These are phyloP conservation scores for Molothrus aeneus DNA, from an alignment of 2,797 vertebrate species.

Conservation along the genomic window DNA sequence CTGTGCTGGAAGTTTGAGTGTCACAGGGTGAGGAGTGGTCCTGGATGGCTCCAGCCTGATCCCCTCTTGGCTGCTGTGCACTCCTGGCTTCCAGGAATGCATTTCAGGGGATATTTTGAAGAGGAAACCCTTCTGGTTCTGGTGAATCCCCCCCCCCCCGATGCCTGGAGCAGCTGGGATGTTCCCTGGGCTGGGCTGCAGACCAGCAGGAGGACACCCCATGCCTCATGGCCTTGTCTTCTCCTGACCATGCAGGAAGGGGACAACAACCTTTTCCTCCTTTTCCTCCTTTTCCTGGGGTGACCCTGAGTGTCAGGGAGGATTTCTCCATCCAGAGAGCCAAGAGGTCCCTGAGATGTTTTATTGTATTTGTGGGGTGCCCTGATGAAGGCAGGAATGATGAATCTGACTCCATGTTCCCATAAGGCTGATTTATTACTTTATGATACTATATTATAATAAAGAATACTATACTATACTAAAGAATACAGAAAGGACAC, in stretches of 20 bases:
- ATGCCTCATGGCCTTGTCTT: rapidly evolving
- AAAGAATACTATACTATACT: no score
- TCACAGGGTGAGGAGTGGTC: background rate
- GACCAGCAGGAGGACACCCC: background rate
- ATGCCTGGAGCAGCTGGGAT: background rate
- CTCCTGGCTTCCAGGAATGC: background rate
- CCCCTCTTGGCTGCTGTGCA: background rate
- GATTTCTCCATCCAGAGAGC: background rate
- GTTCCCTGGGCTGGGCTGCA: background rate
- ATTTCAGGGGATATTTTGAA: background rate
- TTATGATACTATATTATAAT: no score
- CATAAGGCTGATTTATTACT: no score
- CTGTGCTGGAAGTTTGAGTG: background rate
- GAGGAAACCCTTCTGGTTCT: background rate
- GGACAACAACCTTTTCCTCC: background rate
- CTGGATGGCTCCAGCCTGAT: background rate
- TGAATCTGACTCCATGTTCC: no score
- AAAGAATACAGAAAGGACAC: no score
- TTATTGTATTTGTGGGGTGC: no score
- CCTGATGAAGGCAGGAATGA: no score
- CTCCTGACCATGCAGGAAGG: background rate
- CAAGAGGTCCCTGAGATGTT: background rate
- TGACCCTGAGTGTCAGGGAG: no score
- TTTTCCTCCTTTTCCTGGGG: background rate
- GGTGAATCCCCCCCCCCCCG: background rate